A percentile compares a stretch with the other conserved stretches of the same genome.
phyloP scores from a whole-genome alignment of 1,140 invertebrate genomes.

The Rhynchophorus ferrugineus region DNA sequence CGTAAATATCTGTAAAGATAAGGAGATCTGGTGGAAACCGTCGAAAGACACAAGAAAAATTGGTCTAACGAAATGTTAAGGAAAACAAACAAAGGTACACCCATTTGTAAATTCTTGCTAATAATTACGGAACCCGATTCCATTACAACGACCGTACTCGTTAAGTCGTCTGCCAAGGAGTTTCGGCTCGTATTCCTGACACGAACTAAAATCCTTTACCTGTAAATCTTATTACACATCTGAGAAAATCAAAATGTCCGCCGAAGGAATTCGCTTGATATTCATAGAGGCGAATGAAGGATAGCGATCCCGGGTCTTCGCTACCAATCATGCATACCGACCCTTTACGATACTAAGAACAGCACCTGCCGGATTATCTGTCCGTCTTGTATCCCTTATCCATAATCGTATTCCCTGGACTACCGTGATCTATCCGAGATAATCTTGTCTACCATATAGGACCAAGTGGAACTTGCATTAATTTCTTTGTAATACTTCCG shows the following conservation, averaged over 20 bases:
- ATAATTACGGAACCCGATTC: too few species aligned
- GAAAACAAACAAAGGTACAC: too few species aligned
- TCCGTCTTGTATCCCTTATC: not conserved
- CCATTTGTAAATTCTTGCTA: too few species aligned
- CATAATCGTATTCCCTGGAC: not conserved
- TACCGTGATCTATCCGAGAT: not conserved
- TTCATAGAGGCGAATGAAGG: not conserved
- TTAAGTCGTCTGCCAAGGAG: too few species aligned
- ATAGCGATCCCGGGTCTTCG: not conserved
- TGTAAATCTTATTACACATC: not conserved
- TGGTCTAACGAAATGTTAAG: too few species aligned
- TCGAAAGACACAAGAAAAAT: too few species aligned
- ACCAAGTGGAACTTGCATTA: not conserved
- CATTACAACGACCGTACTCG: too few species aligned
- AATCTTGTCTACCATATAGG: not conserved
- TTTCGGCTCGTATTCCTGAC: not conserved
- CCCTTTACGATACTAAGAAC: not conserved
- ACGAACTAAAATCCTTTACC: not conserved
- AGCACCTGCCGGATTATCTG: not conserved
- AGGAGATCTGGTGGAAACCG: too few species aligned
- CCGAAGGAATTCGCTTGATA: not conserved
- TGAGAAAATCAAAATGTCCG: not conserved
- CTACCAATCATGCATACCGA: not conserved
- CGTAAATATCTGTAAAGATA: too few species aligned
- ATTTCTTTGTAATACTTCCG: not conserved